Evolutionary conservation across 2,113 vertebrate genomes (phyloP), one percentile per base, ranked within the genome.

Genomic region (Sardina pilchardus): DNA sequence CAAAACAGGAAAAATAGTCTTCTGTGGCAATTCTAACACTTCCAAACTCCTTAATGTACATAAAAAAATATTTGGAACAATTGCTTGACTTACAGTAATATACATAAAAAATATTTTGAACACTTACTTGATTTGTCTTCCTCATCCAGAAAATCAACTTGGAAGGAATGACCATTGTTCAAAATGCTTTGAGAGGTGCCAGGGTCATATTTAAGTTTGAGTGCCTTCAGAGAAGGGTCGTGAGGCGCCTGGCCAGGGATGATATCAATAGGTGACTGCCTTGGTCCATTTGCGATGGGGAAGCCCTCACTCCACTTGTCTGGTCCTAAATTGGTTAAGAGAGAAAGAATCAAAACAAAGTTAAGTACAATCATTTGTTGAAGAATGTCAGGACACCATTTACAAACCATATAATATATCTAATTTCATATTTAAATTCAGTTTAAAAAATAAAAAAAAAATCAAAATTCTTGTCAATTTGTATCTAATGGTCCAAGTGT

Each of bases 191-290:
- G 96, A 82, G 96, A 91, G 44, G 96, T 96, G 78, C 92, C 90
- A 0, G 96, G 94, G 80, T 99, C 96, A 0, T 99, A 99, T 63
- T 88, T 93, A n/a, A 96, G 89, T 19, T 86, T 95, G 67, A 99
- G 96, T 14, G 94, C 91, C 87, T 91, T 96, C 44, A 99, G 95
- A 34, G 93, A 91, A 0, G 95, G 89, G 89, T 99, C 97, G 43
- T 95, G 96, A 81, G 91, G 94, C 50, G 95, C 93, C 88, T 98
- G 96, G 83, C 92, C 90, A 1, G 97, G 95, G 87, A 96, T 93
- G 21, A 99, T 97, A 91, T 99, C 95, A 2, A 99, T 98, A 0
- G 98, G 98, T 89, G 98, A 99, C 92, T 99, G 98, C 17, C 97
- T 94, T 86, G 96, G 90, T 81, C 98, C 97, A 21, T 97, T 93